Conservation (phyloP, 2,113 vertebrate genomes). For the Prionailurus viverrinus region DNA sequence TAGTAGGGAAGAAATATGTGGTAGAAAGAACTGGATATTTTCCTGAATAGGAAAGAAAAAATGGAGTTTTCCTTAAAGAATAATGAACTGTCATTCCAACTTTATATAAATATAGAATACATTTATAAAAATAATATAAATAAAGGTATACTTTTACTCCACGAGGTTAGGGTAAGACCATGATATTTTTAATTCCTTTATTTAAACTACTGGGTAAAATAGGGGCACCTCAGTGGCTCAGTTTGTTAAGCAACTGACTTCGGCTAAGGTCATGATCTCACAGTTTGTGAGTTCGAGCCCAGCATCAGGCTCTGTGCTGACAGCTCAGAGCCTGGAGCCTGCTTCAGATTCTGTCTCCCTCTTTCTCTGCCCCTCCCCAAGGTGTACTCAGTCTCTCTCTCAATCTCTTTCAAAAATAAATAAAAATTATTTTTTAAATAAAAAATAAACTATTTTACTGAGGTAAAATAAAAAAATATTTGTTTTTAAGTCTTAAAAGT, state of each 20-base stretch:
- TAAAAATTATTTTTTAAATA: no score
- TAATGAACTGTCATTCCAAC: background rate
- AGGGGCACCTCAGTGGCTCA: no score
- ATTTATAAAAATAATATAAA: background rate
- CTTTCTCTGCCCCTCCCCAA: no score
- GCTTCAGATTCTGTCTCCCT: no score
- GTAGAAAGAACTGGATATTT: background rate
- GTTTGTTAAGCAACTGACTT: no score
- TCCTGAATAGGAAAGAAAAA: background rate
- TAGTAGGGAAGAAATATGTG: background rate
- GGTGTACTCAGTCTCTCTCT: no score
- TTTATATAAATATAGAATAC: background rate
- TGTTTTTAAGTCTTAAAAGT: background rate
- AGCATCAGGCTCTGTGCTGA: no score
- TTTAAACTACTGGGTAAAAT: no score
- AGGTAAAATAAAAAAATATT: background rate
- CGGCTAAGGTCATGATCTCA: no score
- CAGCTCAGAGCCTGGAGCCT: no score
- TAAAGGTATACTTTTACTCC: background rate
- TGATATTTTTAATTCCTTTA: conserved; percentile 22
- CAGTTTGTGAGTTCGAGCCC: no score
- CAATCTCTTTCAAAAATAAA: no score
- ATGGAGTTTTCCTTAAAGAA: background rate
- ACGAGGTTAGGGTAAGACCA: background rate
- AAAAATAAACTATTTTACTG: background rate